Conservation (phyloP, 1,140 invertebrate species). For the Argopecten irradians region DNA sequence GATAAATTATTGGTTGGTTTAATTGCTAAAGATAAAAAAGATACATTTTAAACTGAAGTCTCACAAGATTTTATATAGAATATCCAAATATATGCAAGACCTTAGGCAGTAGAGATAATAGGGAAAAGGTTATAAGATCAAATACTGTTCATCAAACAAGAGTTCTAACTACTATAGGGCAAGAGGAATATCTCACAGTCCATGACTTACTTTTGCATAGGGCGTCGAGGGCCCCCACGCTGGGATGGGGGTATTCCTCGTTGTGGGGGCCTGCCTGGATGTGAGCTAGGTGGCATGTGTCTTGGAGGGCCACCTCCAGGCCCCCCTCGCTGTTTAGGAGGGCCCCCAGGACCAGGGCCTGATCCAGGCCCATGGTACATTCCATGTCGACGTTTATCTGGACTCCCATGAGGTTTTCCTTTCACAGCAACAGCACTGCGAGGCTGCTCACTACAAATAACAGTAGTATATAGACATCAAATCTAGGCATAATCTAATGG, state of each 20-base stretch:
- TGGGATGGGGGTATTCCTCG: conserved; percentile 43
- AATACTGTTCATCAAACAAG: no score
- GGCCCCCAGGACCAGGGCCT: background rate
- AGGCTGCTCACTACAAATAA: background rate
- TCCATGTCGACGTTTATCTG: conserved; percentile 13
- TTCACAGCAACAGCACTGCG: background rate
- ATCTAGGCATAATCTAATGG: no score
- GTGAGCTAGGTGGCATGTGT: background rate
- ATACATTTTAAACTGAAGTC: no score
- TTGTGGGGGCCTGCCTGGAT: conserved; percentile 31
- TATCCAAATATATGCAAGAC: no score
- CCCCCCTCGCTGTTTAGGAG: conserved; percentile 32
- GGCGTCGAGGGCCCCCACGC: conserved; percentile 28
- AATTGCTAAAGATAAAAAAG: no score
- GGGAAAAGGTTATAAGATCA: no score
- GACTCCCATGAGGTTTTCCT: background rate
- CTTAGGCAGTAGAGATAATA: no score
- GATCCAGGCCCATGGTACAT: background rate
- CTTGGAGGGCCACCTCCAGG: conserved; percentile 25
- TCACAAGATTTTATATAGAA: no score
- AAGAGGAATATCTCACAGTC: background rate
- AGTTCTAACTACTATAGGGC: no score
- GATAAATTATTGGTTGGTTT: no score
- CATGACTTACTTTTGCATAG: background rate
- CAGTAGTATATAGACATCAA: background rate